Conservation (phyloP, 2,888 invertebrate genomes). For the Auanema freiburgensis region DNA sequence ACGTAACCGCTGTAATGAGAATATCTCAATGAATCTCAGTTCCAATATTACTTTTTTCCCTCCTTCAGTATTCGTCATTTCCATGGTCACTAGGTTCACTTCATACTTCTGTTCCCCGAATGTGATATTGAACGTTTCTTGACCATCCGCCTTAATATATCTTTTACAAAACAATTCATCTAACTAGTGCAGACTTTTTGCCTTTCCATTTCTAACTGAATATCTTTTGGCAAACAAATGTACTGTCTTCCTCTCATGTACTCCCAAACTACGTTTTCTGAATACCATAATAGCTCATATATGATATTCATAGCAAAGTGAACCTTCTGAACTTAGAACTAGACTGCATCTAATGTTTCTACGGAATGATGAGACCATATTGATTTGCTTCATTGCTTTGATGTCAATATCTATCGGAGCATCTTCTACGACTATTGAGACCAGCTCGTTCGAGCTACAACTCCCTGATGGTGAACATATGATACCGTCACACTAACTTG, state of each 20-base stretch:
- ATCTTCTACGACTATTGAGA: slow-evolving; percentile 20
- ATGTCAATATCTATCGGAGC: slow-evolving; percentile 19
- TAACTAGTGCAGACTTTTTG: too few species aligned
- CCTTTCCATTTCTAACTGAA: not conserved
- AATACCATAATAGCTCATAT: too few species aligned
- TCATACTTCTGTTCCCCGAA: too few species aligned
- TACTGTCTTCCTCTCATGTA: slow-evolving; percentile 13
- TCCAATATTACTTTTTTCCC: not conserved
- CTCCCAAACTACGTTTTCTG: slow-evolving; percentile 9
- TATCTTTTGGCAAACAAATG: not conserved
- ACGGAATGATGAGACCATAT: slow-evolving; percentile 24
- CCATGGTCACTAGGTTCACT: too few species aligned
- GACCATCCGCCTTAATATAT: too few species aligned
- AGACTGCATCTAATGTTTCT: slow-evolving; percentile 26
- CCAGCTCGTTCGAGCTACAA: not conserved
- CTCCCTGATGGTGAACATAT: slow-evolving; percentile 3
- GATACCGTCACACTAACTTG: slow-evolving; percentile 7
- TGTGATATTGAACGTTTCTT: too few species aligned
- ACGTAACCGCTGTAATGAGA: not conserved
- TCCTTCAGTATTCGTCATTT: not conserved
- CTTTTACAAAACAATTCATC: too few species aligned
- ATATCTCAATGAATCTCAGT: not conserved
- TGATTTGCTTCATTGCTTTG: slow-evolving; percentile 20
- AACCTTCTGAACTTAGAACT: not conserved
- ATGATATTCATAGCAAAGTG: too few species aligned